Evolutionary conservation across 2,797 vertebrate genomes (phyloP).

Genomic region (Eremophila alpestris): DNA sequence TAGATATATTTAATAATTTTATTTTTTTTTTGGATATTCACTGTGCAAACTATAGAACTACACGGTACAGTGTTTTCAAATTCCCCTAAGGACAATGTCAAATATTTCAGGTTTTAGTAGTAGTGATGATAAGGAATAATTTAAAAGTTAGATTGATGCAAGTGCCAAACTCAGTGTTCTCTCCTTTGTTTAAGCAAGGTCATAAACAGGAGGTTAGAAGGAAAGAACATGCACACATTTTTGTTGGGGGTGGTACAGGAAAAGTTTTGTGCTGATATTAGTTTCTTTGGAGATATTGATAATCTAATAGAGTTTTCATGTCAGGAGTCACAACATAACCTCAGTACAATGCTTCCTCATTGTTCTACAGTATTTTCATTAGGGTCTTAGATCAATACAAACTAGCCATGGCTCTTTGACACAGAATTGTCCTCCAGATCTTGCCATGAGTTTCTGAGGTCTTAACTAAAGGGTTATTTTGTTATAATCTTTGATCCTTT

Average conservation of each 20-base stretch:
- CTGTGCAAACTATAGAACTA: background rate
- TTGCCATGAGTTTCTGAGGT: background rate
- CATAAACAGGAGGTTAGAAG: background rate
- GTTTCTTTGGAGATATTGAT: rapidly evolving
- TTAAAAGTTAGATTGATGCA: background rate
- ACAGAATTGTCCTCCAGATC: background rate
- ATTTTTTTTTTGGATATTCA: background rate
- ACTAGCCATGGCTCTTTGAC: background rate
- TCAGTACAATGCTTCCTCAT: background rate
- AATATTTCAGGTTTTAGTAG: background rate
- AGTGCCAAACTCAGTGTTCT: background rate
- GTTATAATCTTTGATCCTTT: background rate
- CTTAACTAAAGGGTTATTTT: background rate
- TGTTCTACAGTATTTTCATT: background rate
- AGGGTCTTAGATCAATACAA: background rate
- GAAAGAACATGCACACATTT: background rate
- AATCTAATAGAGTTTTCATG: background rate
- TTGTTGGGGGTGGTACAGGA: background rate
- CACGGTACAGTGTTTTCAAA: background rate
- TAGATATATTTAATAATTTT: background rate
- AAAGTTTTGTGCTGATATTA: background rate
- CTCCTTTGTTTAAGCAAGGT: background rate
- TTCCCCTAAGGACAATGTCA: background rate
- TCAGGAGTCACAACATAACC: background rate
- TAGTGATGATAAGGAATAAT: background rate